Percentiles rank a stretch among this genome's conserved stretches.
Evolutionary conservation across 2,113 vertebrate species (phyloP).

Genomic region (Myanophis thanlyinensis): DNA sequence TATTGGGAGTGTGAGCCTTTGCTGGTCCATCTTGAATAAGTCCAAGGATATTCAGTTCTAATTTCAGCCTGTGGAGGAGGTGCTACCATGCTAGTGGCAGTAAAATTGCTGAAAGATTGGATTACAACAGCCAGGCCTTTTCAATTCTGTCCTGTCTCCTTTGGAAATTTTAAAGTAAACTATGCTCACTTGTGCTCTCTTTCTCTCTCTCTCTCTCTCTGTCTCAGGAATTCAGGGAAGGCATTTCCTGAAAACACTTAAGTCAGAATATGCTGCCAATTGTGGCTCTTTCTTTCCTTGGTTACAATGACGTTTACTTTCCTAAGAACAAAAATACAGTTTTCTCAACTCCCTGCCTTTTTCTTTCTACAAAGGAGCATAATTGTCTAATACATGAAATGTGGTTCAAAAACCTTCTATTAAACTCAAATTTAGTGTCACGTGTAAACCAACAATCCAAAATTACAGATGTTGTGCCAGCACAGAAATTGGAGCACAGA

Average conservation of each 20-base stretch:
- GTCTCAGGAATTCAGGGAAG: constrained; percentile 31
- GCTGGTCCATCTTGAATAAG: not conserved
- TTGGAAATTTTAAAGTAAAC: constrained; percentile 16
- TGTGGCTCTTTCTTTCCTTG: not conserved
- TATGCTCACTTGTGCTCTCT: not conserved
- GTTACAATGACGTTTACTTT: not conserved
- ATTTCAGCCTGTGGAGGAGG: not conserved
- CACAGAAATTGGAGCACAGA: not conserved
- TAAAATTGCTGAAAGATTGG: constrained; percentile 10
- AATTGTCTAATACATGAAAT: not conserved
- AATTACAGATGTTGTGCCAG: not conserved
- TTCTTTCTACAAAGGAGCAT: not conserved
- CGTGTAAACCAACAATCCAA: not conserved
- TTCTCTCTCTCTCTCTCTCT: not conserved
- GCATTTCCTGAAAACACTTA: not conserved
- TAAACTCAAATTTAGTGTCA: not conserved
- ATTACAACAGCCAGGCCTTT: constrained; percentile 6
- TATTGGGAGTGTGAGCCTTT: not conserved
- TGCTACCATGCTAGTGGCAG: not conserved
- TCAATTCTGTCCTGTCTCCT: not conserved
- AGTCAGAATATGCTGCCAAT: not conserved
- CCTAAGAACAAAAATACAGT: not conserved
- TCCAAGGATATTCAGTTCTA: not conserved
- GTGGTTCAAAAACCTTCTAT: not conserved
- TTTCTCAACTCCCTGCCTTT: not conserved